These are phyloP conservation scores for Pentalonia nigronervosa DNA, from an alignment of 1,140 invertebrate genomes.

Conservation along the genomic window DNA sequence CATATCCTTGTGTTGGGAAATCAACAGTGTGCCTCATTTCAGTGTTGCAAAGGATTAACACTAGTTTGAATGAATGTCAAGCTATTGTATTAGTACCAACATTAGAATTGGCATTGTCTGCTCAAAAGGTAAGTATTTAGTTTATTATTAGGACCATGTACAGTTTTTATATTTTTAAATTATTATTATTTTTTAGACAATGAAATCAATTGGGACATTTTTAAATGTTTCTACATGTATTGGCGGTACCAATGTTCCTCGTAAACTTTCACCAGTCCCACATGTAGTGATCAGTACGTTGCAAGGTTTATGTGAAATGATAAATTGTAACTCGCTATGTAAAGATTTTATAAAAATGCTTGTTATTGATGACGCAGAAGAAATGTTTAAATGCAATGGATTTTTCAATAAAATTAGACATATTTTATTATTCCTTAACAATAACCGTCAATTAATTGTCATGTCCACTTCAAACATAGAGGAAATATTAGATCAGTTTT, in stretches of 20 bases:
- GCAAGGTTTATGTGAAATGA: conserved; percentile 32
- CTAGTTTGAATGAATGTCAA: conserved; percentile 69
- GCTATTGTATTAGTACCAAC: conserved; percentile 77
- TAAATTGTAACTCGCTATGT: not conserved
- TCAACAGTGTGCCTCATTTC: conserved; percentile 34
- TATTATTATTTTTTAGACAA: conserved; percentile 16
- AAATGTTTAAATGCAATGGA: conserved; percentile 5
- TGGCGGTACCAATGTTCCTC: conserved; percentile 39
- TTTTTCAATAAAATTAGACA: conserved; percentile 31
- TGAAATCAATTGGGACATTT: conserved; percentile 41
- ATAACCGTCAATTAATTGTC: conserved; percentile 16
- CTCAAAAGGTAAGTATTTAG: conserved; percentile 61
- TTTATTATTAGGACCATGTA: not conserved
- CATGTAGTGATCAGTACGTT: conserved; percentile 45
- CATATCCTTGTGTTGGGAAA: conserved; percentile 42
- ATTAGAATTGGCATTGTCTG: conserved; percentile 75
- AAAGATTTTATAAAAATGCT: conserved; percentile 45
- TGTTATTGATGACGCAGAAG: conserved; percentile 40
- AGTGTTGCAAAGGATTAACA: conserved; percentile 63
- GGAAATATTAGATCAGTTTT: conserved; percentile 39
- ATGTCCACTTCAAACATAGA: conserved; percentile 39
- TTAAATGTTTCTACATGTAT: conserved; percentile 49
- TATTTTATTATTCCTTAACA: conserved; percentile 42
- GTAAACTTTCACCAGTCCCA: conserved; percentile 35
- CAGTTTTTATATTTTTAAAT: not conserved